phyloP scores from a whole-genome alignment of 2,797 vertebrate genomes.

The Chromis chromis region DNA sequence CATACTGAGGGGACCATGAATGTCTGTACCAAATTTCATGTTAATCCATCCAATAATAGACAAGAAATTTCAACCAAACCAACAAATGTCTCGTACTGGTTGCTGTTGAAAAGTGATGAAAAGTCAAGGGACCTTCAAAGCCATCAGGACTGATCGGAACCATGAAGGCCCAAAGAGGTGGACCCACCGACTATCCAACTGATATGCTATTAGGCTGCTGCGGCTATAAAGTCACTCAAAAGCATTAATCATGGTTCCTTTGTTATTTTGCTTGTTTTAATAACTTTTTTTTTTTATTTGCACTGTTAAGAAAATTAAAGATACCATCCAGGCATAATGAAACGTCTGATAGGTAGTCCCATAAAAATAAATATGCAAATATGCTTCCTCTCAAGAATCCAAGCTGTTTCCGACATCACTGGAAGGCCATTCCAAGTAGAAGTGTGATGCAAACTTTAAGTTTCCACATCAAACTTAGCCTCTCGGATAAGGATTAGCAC shows the following conservation, averaged over 20 bases:
- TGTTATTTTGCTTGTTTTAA: not conserved
- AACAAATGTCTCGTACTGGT: not conserved
- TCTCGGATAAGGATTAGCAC: not conserved
- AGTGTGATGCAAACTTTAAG: not conserved
- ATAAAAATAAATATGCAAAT: not conserved
- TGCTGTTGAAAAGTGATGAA: no score
- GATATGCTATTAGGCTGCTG: not conserved
- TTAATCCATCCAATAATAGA: not conserved
- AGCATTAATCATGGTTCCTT: not conserved
- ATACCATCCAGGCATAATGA: not conserved
- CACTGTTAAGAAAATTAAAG: not conserved
- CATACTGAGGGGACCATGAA: no score
- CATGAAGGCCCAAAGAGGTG: not conserved
- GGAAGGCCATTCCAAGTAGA: not conserved
- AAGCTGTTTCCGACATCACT: not conserved
- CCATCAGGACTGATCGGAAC: not conserved
- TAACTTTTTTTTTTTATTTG: not conserved
- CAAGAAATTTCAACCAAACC: not conserved
- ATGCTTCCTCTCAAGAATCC: not conserved
- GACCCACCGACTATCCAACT: not conserved
- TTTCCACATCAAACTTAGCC: not conserved
- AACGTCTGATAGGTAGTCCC: not conserved
- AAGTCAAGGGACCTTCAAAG: not conserved
- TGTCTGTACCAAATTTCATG: not conserved
- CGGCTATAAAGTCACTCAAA: not conserved